A percentile compares a stretch with the other conserved stretches of the same genome.
These are phyloP conservation scores for Monochamus alternatus DNA, from an alignment of 2,888 invertebrate genomes.

Conservation along the genomic window DNA sequence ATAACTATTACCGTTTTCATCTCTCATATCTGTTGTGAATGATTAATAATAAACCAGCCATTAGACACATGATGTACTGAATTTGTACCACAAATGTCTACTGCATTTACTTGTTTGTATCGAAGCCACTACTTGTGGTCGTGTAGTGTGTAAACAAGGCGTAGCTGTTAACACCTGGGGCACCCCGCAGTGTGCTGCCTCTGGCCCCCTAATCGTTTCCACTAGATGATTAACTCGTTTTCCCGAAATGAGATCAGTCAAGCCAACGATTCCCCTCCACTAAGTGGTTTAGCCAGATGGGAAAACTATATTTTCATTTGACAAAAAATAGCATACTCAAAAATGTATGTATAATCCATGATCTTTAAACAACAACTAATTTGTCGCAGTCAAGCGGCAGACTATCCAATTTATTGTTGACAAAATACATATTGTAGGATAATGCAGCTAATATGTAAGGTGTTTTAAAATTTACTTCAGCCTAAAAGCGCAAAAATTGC, in stretches of 20 bases:
- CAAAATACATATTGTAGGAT: no score
- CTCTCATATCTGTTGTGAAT: no score
- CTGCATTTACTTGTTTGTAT: constrained; percentile 40
- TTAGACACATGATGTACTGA: no score
- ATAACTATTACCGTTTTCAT: no score
- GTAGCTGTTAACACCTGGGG: constrained; percentile 52
- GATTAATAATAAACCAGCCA: no score
- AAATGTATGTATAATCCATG: no score
- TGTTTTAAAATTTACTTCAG: no score
- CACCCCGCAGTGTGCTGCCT: constrained; percentile 44
- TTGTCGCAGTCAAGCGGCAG: no score
- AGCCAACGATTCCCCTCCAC: constrained; percentile 26
- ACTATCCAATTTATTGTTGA: no score
- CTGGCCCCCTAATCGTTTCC: constrained; percentile 42
- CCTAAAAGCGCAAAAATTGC: no score
- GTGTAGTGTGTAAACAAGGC: constrained; percentile 53
- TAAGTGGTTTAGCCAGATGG: constrained; percentile 30
- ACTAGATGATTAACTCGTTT: constrained; percentile 43
- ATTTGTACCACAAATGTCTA: constrained; percentile 2
- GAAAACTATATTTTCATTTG: constrained; percentile 25
- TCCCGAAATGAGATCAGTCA: not conserved
- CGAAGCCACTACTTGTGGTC: constrained; percentile 47
- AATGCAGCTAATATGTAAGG: no score
- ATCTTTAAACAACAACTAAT: no score
- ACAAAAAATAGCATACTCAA: not conserved